Evolutionary conservation across 2,113 vertebrate species (phyloP), one percentile per base, ranked within the genome.

Genomic region (Chionodraco myersi): DNA sequence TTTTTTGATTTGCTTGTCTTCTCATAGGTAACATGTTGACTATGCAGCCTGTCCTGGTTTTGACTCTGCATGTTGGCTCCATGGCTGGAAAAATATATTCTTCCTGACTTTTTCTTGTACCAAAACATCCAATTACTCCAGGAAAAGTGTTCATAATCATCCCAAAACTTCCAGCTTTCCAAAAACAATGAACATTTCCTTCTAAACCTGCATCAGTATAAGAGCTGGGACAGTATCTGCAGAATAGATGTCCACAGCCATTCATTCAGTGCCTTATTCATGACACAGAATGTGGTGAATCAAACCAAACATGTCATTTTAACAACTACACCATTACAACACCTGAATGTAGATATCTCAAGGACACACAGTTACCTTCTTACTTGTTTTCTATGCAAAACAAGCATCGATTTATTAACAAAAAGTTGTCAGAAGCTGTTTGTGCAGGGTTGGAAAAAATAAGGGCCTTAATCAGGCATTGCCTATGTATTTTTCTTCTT

Each of bases 1-100:
- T 57, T 30, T n/a, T 63, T 70, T 18, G 1, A n/a, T 79, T 65
- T 52, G 8, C 52, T 71, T 56, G 10, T 16, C 53, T 45, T 49
- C n/a, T 71, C 9, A n/a, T 23, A 18, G 44, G 57, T 11, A 65
- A 54, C 65, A 49, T 36, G 23, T 18, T 18, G 11, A 13, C n/a
- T 34, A 12, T 64, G 44, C 58, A 63, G 30, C 30, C 30, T 41
- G 11, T 65, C 6, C 10, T 6, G 1, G 12, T 65, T 53, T 65
- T 60, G 21, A 56, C 41, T 70, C 52, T 64, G 16, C 34, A 16
- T 15, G 5, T 21, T 49, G 53, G 3, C 56, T 77, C 13, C 26
- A 18, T 26, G 2, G 10, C 21, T 34, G 59, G 1, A 77, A 52
- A n/a, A 64, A 54, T 52, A 67, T 47, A 26, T 13, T 60, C 18